These are phyloP conservation scores for Pantherophis guttatus DNA, from an alignment of 2,113 vertebrate genomes.

Conservation along the genomic window DNA sequence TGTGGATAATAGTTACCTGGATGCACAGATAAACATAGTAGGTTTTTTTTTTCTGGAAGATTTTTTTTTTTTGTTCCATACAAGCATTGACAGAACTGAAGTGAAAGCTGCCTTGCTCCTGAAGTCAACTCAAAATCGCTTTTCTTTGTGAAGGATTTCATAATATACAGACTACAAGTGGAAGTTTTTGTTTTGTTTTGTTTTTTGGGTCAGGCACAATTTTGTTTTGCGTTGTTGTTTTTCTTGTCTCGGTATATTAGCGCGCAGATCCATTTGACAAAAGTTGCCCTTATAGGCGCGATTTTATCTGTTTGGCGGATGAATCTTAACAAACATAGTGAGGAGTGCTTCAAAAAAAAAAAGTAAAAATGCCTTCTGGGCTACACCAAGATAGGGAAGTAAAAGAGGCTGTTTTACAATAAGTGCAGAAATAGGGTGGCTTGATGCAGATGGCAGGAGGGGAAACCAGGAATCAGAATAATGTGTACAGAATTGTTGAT, in stretches of 20 bases:
- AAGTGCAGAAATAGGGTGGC: neutral
- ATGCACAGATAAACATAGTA: neutral
- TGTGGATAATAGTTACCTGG: neutral
- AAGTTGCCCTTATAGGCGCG: neutral
- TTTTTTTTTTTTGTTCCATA: neutral
- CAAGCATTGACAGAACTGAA: neutral
- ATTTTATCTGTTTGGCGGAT: neutral
- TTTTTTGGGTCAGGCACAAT: neutral
- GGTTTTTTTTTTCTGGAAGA: too few relatives aligned
- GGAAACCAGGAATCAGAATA: neutral
- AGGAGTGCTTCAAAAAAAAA: neutral
- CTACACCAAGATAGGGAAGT: neutral
- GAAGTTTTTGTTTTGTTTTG: neutral
- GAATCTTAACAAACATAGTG: neutral
- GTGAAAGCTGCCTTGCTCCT: neutral
- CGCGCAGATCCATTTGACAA: neutral
- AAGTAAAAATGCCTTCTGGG: neutral
- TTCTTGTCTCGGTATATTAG: neutral
- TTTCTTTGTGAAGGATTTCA: neutral
- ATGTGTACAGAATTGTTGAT: neutral
- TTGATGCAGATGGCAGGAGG: neutral
- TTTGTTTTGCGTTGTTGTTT: neutral
- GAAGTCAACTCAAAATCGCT: neutral
- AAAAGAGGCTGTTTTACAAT: neutral
- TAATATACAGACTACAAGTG: neutral